These are phyloP conservation scores for Amphibalanus amphitrite DNA, from an alignment of 1,140 invertebrate species.

Conservation along the genomic window DNA sequence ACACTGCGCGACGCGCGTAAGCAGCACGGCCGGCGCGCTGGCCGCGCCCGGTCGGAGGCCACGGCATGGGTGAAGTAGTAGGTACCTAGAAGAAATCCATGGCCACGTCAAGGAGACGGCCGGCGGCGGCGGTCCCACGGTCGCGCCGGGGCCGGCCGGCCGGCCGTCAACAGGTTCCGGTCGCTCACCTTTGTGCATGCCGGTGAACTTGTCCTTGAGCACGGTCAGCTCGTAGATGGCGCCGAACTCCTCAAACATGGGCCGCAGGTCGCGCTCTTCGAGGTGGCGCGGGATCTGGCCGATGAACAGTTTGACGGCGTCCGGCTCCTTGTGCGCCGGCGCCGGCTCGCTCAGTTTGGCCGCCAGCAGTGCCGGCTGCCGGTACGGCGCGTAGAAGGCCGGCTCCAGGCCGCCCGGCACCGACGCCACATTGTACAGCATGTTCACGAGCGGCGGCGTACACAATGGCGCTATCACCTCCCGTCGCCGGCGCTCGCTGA, in stretches of 20 bases:
- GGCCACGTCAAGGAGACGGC: too few species aligned
- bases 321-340: constrained; percentile 28
- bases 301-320: constrained; percentile 70
- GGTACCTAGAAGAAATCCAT: too few species aligned
- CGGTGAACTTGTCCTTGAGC: constrained; percentile 80
- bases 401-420: not conserved
- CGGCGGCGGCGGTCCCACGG: constrained; percentile 6
- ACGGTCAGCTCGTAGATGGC: constrained; percentile 87
- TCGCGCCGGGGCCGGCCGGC: constrained; percentile 16
- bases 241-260: constrained; percentile 82
- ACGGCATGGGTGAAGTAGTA: too few species aligned
- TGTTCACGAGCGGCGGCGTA: not conserved
- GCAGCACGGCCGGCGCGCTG: too few species aligned
- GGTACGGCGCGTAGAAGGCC: not conserved
- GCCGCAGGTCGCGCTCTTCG: constrained; percentile 69
- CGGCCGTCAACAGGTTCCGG: constrained; percentile 4
- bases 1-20: too few species aligned
- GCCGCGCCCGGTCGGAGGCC: too few species aligned
- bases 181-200: constrained; percentile 75
- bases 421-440: not conserved
- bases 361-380: constrained; percentile 5
- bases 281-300: constrained; percentile 84
- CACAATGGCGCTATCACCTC: not conserved
- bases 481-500: not conserved
- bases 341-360: constrained; percentile 9